Evolutionary conservation across 2,888 invertebrate genomes (phyloP).

Genomic region (Chaetogeoica ovagalla): DNA sequence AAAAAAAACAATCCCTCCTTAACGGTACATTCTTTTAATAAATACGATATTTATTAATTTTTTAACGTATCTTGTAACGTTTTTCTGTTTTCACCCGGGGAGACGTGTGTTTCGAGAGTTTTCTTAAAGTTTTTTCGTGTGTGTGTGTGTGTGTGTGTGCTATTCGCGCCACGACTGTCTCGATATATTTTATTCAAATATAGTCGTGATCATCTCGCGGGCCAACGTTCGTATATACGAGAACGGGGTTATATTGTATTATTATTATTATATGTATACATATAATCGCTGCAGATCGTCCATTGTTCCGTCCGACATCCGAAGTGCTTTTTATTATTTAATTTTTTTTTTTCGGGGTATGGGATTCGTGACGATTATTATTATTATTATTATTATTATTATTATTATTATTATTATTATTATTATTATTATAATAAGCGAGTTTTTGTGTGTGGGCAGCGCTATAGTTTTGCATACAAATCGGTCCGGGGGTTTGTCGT

Average conservation of each 20-base stretch:
- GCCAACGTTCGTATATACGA: too few species aligned
- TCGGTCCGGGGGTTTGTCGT: constrained; percentile 23
- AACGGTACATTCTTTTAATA: too few species aligned
- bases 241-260: too few species aligned
- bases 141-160: too few species aligned
- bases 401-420: too few species aligned
- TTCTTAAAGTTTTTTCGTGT: neutral
- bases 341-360: neutral
- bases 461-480: constrained; percentile 49
- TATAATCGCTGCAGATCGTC: constrained; percentile 12
- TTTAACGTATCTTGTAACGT: too few species aligned
- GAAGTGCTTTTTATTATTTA: neutral
- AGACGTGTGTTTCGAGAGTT: too few species aligned
- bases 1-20: too few species aligned
- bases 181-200: neutral
- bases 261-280: neutral
- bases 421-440: constrained; percentile 7
- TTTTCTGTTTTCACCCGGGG: too few species aligned
- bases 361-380: constrained; percentile 40
- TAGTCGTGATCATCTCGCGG: constrained; percentile 14
- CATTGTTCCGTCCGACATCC: constrained; percentile 34
- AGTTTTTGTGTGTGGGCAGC: neutral
- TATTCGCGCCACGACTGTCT: too few species aligned
- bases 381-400: neutral
- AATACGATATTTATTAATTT: too few species aligned